These are phyloP conservation scores for Erinaceus europaeus DNA, from an alignment of 2,113 vertebrate genomes.

Conservation along the genomic window DNA sequence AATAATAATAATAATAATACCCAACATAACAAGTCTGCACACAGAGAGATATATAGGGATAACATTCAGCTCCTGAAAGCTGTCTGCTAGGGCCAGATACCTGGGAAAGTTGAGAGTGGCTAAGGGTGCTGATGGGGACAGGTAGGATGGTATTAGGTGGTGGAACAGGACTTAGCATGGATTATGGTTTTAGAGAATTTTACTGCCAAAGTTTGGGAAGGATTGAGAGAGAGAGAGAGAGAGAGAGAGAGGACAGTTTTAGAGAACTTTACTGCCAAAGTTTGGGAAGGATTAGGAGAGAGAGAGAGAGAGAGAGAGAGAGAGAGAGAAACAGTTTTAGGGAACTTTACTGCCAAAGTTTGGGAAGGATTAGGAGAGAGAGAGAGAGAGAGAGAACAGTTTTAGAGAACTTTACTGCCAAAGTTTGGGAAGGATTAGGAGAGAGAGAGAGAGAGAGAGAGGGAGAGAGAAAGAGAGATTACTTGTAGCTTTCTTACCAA, in stretches of 20 bases:
- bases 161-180: rapidly evolving
- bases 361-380: no score
- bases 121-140: background rate
- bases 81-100: background rate
- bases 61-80: background rate
- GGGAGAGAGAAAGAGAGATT: background rate
- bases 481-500: background rate
- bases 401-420: background rate
- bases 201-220: background rate
- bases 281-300: no score
- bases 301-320: no score
- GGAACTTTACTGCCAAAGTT: background rate
- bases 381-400: no score
- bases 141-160: rapidly evolving
- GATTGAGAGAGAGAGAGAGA: background rate
- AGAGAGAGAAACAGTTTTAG: no score
- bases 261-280: no score
- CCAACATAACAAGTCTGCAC: no score
- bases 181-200: background rate
- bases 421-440: background rate
- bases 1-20: no score
- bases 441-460: no score
- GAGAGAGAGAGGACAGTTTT: no score
- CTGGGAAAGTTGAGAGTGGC: background rate
- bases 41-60: no score